Evolutionary conservation across 2,113 vertebrate genomes (phyloP).

Genomic region (Rhabdornis inornatus): DNA sequence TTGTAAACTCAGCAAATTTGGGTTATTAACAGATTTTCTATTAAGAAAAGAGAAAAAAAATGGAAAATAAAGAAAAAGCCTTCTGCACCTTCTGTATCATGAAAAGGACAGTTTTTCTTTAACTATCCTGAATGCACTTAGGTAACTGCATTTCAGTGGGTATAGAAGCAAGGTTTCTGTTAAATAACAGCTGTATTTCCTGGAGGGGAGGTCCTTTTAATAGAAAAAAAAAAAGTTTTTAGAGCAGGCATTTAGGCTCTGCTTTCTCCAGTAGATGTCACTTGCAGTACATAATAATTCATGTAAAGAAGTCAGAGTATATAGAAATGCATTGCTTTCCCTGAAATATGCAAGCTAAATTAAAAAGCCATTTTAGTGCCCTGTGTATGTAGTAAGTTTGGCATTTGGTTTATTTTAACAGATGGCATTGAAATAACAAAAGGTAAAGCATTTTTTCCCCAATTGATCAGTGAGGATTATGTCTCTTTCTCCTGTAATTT

Average conservation of each 20-base stretch:
- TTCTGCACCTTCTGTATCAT: neutral
- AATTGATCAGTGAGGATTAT: slow-evolving; percentile 61
- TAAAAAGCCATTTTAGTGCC: slow-evolving; percentile 48
- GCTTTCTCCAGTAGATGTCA: slow-evolving; percentile 84
- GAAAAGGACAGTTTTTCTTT: neutral
- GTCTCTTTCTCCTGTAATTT: slow-evolving; percentile 43
- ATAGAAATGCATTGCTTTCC: slow-evolving; percentile 28
- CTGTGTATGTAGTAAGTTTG: slow-evolving; percentile 43
- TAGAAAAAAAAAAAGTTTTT: slow-evolving; percentile 44
- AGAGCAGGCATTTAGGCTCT: slow-evolving; percentile 71
- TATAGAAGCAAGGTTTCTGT: neutral
- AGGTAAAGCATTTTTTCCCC: slow-evolving; percentile 64
- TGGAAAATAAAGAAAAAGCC: neutral
- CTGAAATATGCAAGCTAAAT: slow-evolving; percentile 35
- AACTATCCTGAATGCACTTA: neutral
- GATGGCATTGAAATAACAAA: slow-evolving; percentile 72
- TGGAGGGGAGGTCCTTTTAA: slow-evolving; percentile 17
- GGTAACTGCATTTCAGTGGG: neutral
- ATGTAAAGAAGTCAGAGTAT: slow-evolving; percentile 72
- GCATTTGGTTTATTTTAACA: slow-evolving; percentile 71
- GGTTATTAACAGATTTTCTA: neutral
- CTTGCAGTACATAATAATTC: slow-evolving; percentile 80
- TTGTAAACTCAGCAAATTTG: neutral
- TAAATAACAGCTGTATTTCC: slow-evolving; percentile 24
- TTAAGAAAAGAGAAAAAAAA: neutral